Conservation (phyloP, 2,113 vertebrate genomes). For the Salminus brasiliensis region DNA sequence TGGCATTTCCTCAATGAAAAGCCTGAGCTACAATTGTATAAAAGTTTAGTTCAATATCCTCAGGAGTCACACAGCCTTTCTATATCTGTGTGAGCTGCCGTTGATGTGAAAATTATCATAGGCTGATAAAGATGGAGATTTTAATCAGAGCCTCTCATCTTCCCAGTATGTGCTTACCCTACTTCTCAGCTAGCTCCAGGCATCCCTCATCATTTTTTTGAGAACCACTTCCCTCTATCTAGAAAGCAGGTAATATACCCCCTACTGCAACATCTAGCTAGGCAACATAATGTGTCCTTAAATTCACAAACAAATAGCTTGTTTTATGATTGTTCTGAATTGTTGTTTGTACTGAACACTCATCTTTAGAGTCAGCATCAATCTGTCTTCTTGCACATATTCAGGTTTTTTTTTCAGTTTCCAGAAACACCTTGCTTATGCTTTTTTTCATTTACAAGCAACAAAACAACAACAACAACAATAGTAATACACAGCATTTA, state of each 20-base stretch:
- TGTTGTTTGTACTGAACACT: conserved; percentile 19
- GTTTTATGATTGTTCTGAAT: conserved; percentile 51
- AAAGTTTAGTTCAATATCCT: conserved; percentile 59
- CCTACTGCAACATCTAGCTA: conserved; percentile 54
- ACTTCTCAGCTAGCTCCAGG: conserved; percentile 56
- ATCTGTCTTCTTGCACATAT: neutral
- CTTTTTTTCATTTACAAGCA: neutral
- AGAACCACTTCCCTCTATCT: conserved; percentile 57
- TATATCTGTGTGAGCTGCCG: conserved; percentile 13
- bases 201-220: conserved; percentile 62
- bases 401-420: conserved; percentile 1
- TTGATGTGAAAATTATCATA: conserved; percentile 24
- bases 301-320: conserved; percentile 69
- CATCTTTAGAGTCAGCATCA: conserved; percentile 58
- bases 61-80: conserved; percentile 16
- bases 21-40: conserved; percentile 55
- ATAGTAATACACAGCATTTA: neutral
- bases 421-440: neutral
- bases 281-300: conserved; percentile 61
- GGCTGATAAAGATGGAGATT: conserved; percentile 58
- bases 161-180: conserved; percentile 50
- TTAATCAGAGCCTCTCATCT: conserved; percentile 56
- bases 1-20: conserved; percentile 61
- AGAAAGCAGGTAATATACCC: conserved; percentile 59
- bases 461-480: neutral